Percentiles rank a stretch among this genome's conserved stretches.
Conservation (phyloP, 2,797 vertebrate species). For the Alcedo quadribrachys region DNA sequence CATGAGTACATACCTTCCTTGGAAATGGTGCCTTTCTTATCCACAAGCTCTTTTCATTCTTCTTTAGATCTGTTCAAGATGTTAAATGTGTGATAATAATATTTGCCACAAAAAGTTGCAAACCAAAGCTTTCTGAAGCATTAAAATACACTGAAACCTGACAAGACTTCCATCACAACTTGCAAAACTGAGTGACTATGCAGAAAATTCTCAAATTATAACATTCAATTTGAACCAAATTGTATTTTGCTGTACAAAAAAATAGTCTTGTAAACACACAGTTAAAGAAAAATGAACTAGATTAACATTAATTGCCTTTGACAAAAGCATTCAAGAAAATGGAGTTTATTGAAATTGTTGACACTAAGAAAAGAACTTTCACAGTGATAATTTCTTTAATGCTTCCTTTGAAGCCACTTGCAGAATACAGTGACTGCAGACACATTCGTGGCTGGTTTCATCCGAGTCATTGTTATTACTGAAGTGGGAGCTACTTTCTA, state of each 20-base stretch:
- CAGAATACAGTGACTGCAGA: background rate
- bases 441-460: background rate
- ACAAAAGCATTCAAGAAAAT: constrained; percentile 42
- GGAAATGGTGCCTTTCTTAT: background rate
- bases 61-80: background rate
- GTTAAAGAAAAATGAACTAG: constrained; percentile 30
- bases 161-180: background rate
- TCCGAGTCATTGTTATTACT: background rate
- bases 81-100: background rate
- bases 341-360: constrained; percentile 51
- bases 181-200: background rate
- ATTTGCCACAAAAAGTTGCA: background rate
- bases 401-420: background rate
- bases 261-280: constrained; percentile 1
- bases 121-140: background rate
- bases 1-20: background rate
- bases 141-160: background rate
- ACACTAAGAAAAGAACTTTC: constrained; percentile 12
- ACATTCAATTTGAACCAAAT: background rate
- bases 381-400: constrained; percentile 3
- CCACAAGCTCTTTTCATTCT: background rate
- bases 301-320: constrained; percentile 51
- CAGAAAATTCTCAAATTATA: background rate
- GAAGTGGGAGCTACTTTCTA: constrained; percentile 27
- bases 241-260: background rate